Conservation (phyloP, 2,797 vertebrate species). For the Coccyzus lansbergi region DNA sequence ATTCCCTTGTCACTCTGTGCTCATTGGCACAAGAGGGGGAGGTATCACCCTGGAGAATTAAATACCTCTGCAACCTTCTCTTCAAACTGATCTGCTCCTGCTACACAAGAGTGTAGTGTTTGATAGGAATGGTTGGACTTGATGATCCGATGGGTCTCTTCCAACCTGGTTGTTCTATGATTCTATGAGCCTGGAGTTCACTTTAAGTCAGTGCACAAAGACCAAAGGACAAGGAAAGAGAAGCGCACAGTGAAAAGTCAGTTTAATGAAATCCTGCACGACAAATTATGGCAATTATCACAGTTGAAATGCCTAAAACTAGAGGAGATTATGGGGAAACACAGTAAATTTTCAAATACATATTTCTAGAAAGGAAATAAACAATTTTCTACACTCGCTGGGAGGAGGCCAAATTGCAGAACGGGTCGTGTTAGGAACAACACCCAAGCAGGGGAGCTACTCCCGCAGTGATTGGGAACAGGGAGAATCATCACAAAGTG, state of each 20-base stretch:
- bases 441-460: background rate
- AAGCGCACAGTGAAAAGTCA: slow-evolving; percentile 51
- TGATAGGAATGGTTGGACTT: no score
- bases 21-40: no score
- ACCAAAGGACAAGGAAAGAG: background rate
- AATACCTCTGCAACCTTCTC: background rate
- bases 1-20: background rate
- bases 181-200: no score
- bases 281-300: slow-evolving; percentile 39
- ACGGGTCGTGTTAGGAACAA: background rate
- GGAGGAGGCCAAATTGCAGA: background rate
- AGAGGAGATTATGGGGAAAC: background rate
- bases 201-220: background rate
- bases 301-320: slow-evolving; percentile 28
- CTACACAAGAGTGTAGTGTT: rapidly evolving
- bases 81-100: background rate
- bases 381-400: slow-evolving; percentile 9
- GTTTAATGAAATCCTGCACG: slow-evolving; percentile 61
- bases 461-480: background rate
- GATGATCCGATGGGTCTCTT: no score
- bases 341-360: background rate
- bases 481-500: background rate
- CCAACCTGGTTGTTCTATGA: no score
- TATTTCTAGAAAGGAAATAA: slow-evolving; percentile 26
- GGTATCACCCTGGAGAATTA: background rate